These are phyloP conservation scores for Elegia similella DNA, from an alignment of 2,888 invertebrate species.

Conservation along the genomic window DNA sequence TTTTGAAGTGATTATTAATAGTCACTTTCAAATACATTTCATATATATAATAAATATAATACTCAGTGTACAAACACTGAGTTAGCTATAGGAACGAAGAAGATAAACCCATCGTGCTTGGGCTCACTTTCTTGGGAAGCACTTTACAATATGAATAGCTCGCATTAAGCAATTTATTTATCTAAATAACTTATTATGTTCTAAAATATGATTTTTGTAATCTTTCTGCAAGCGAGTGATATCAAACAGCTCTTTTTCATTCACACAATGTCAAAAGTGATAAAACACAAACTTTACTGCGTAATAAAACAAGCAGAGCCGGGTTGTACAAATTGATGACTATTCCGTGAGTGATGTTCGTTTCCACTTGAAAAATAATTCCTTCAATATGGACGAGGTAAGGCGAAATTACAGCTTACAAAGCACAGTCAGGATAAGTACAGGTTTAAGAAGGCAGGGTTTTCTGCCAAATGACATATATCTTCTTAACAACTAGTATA, in stretches of 20 bases:
- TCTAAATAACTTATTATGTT: no score
- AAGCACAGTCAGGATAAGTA: conserved; percentile 44
- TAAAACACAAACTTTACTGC: conserved; percentile 20
- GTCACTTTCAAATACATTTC: no score
- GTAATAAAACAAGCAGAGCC: conserved; percentile 29
- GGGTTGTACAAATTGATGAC: neutral
- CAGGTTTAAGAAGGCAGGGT: conserved; percentile 40
- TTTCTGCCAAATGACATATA: conserved; percentile 57
- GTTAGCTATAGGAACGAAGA: no score
- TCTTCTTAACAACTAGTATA: conserved; percentile 21
- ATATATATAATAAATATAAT: no score
- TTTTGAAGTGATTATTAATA: no score
- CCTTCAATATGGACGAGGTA: conserved; percentile 31
- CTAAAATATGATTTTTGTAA: no score
- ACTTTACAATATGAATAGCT: no score
- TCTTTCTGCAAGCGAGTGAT: no score
- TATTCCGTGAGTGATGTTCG: neutral
- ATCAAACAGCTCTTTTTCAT: neutral
- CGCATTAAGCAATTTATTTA: no score
- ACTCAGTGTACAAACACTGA: no score
- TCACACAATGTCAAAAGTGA: neutral
- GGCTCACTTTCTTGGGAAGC: no score
- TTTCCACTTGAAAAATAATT: conserved; percentile 19
- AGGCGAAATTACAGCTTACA: conserved; percentile 44
- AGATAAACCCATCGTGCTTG: no score